A percentile compares a stretch with the other conserved stretches of the same genome.
Evolutionary conservation across 2,113 vertebrate species (phyloP).

Genomic region (Amphiprion percula): DNA sequence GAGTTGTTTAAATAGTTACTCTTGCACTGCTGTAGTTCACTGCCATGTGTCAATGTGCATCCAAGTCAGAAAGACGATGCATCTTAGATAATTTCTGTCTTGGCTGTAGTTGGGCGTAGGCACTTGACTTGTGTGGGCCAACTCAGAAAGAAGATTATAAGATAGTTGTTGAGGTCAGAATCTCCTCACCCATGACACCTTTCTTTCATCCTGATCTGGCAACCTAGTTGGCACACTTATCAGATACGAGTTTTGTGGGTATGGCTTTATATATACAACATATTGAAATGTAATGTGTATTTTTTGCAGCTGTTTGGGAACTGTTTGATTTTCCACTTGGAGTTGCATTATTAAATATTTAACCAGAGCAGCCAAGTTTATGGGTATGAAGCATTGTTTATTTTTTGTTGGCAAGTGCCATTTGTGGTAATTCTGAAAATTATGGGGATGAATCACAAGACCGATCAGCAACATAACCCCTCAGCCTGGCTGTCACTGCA

Average conservation of each 20-base stretch:
- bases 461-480: neutral
- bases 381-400: neutral
- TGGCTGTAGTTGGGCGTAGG: constrained; percentile 20
- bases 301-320: neutral
- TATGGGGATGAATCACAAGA: constrained; percentile 2
- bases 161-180: constrained; percentile 28
- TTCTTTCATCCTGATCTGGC: constrained; percentile 13
- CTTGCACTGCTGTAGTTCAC: neutral
- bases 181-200: constrained; percentile 25
- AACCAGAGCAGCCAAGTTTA: neutral
- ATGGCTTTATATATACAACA: constrained; percentile 10
- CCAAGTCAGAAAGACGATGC: constrained; percentile 12
- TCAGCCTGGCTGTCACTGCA: constrained; percentile 11
- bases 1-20: constrained; percentile 10
- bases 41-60: neutral
- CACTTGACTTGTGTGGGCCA: constrained; percentile 32
- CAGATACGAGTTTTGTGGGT: neutral
- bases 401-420: neutral
- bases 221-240: constrained; percentile 12
- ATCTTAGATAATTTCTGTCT: constrained; percentile 9
- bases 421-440: neutral
- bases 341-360: constrained; percentile 9
- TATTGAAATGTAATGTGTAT: neutral
- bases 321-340: neutral
- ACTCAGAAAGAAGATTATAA: constrained; percentile 17